Evolutionary conservation across 2,888 invertebrate genomes (phyloP).

Genomic region (Hesperia comma): DNA sequence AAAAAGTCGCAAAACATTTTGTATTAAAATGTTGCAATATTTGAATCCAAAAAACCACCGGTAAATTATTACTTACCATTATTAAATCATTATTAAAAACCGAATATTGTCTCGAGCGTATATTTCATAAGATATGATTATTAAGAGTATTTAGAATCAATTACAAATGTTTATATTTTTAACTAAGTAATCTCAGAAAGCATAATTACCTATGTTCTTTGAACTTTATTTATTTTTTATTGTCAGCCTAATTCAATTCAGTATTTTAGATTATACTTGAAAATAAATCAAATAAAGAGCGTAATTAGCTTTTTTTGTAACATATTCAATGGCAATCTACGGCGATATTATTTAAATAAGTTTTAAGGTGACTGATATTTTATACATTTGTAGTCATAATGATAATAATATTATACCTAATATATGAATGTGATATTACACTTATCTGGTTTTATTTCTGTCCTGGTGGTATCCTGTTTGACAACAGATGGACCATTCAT

Average conservation of each 20-base stretch:
- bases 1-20: no score
- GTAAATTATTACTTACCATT: no score
- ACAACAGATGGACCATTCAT: no score
- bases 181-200: neutral
- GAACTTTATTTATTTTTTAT: neutral
- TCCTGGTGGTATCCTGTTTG: neutral
- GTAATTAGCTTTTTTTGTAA: conserved; percentile 30
- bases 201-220: no score
- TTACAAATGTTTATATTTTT: no score
- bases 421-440: conserved; percentile 20
- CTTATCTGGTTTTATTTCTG: conserved; percentile 23
- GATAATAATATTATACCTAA: conserved; percentile 3
- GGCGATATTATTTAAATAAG: conserved; percentile 34
- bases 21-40: no score
- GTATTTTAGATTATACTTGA: neutral
- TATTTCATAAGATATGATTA: no score
- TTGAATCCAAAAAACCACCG: no score
- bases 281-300: no score
- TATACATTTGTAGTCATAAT: conserved; percentile 70
- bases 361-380: conserved; percentile 75
- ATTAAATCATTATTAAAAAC: no score
- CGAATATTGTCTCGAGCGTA: no score
- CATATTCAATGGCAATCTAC: conserved; percentile 39
- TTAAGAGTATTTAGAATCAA: no score
- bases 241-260: neutral